These are phyloP conservation scores for Epistrophella euchroma DNA, from an alignment of 2,888 invertebrate genomes.

Conservation along the genomic window DNA sequence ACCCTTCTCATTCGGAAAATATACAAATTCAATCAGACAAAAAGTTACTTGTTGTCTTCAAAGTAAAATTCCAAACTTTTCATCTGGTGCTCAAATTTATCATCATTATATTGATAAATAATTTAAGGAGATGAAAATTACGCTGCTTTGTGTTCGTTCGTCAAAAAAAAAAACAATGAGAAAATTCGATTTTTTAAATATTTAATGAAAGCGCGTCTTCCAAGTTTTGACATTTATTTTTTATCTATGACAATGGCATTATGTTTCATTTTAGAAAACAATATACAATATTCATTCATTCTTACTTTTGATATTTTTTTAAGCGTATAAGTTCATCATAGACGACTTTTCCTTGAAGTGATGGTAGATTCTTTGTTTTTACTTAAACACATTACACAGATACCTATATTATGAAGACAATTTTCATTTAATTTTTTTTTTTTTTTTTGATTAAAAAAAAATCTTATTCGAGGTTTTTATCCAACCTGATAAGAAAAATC, in stretches of 20 bases:
- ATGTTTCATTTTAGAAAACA: no score
- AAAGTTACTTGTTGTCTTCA: conserved; percentile 2
- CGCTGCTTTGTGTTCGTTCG: conserved; percentile 16
- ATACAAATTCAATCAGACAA: conserved; percentile 14
- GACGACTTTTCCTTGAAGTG: no score
- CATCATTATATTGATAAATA: conserved; percentile 70
- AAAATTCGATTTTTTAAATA: conserved; percentile 57
- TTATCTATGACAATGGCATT: background rate
- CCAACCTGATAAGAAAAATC: no score
- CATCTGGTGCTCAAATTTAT: conserved; percentile 68
- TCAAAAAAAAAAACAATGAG: conserved; percentile 57
- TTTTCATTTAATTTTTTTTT: no score
- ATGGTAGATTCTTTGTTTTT: no score
- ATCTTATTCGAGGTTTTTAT: no score
- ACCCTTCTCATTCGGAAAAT: background rate
- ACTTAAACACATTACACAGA: no score
- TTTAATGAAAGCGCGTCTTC: conserved; percentile 25
- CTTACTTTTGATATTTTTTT: no score
- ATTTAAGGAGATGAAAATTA: conserved; percentile 57
- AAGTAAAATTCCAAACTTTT: conserved; percentile 49
- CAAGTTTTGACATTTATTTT: background rate
- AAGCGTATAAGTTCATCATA: no score
- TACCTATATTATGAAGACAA: no score
- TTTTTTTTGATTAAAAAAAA: no score
- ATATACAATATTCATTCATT: no score